These are phyloP conservation scores for Pseudachorutes palmiensis DNA, from an alignment of 1,140 invertebrate genomes.

Conservation along the genomic window DNA sequence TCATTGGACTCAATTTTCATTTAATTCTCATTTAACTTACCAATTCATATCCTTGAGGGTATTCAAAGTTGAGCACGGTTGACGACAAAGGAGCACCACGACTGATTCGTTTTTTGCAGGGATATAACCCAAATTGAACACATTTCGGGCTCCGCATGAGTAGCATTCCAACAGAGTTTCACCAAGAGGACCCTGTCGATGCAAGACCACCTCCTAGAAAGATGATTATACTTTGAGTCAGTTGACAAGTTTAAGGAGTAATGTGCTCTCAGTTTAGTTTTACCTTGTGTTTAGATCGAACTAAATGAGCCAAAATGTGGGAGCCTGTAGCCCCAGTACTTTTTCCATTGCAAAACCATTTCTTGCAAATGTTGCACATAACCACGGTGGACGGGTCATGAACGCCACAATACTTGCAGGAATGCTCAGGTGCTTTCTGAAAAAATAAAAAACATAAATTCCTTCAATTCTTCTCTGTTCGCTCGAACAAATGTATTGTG, in stretches of 20 bases:
- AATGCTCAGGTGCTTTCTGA: constrained; percentile 81
- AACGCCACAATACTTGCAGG: constrained; percentile 97
- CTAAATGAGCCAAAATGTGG: constrained; percentile 97
- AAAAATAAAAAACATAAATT: constrained; percentile 17
- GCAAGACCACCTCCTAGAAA: constrained; percentile 80
- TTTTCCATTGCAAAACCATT: constrained; percentile 97
- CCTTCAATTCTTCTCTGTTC: neutral
- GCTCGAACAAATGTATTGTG: neutral
- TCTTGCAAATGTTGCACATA: constrained; percentile 95
- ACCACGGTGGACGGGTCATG: constrained; percentile 96
- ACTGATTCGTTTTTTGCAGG: constrained; percentile 98
- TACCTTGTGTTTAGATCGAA: constrained; percentile 89
- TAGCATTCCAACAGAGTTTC: constrained; percentile 98
- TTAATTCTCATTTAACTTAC: too few relatives aligned
- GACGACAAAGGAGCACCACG: constrained; percentile 93
- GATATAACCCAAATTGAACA: constrained; percentile 97
- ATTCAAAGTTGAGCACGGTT: constrained; percentile 94
- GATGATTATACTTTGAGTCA: constrained; percentile 13
- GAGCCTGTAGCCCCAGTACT: constrained; percentile 95
- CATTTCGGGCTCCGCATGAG: constrained; percentile 93
- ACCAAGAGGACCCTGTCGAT: constrained; percentile 92
- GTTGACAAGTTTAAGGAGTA: neutral
- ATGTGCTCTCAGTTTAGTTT: neutral
- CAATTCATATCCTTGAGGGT: constrained; percentile 98
- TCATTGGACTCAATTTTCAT: too few relatives aligned